Conservation (phyloP, 2,113 vertebrate genomes). For the Desmodus rotundus region DNA sequence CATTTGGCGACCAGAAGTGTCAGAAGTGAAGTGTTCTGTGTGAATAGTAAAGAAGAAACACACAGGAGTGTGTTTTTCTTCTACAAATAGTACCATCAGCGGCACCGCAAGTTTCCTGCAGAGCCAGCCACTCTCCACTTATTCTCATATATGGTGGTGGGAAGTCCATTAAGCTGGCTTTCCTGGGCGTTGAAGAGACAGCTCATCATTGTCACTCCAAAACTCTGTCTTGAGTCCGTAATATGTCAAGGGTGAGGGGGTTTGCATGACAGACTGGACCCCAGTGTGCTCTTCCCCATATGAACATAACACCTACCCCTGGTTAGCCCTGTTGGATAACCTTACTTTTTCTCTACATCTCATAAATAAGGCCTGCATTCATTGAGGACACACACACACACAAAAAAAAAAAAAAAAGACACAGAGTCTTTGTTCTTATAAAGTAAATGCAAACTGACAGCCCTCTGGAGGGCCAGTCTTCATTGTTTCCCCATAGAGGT, state of each 20-base stretch:
- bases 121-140: background rate
- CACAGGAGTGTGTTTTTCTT: background rate
- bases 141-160: background rate
- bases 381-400: background rate
- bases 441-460: background rate
- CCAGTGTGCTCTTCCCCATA: background rate
- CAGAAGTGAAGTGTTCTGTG: background rate
- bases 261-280: background rate
- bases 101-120: background rate
- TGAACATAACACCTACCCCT: background rate
- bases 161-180: background rate
- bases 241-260: background rate
- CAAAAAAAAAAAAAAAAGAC: background rate
- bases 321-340: background rate
- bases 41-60: background rate
- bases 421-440: background rate
- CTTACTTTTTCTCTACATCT: background rate
- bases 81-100: accelerated
- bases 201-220: background rate
- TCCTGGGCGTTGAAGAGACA: background rate
- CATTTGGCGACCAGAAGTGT: background rate
- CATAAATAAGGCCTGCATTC: background rate
- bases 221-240: background rate
- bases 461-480: background rate
- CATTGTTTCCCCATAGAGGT: background rate